Percentiles rank a stretch among this genome's conserved stretches.
Evolutionary conservation across 2,888 invertebrate species (phyloP).

Genomic region (Rhimphoctona megacephalus): DNA sequence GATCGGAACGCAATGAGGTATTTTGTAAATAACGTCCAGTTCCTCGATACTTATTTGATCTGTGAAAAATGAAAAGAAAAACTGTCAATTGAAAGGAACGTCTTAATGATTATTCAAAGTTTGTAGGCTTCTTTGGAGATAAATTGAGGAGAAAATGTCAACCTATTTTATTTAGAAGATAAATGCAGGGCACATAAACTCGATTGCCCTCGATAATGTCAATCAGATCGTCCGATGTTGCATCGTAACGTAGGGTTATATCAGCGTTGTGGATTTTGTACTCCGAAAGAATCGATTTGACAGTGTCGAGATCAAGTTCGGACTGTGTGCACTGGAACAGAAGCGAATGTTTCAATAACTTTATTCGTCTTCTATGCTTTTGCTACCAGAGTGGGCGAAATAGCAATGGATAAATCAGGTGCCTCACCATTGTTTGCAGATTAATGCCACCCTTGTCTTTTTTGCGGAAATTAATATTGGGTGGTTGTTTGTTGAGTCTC

Average conservation of each 20-base stretch:
- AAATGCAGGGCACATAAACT: slow-evolving; percentile 99
- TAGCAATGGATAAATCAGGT: neutral
- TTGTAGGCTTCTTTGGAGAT: neutral
- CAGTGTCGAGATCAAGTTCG: slow-evolving; percentile 97
- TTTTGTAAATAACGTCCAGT: slow-evolving; percentile 98
- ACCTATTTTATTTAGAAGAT: slow-evolving; percentile 99
- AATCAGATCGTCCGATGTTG: slow-evolving; percentile 98
- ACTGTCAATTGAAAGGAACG: neutral
- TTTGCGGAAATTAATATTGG: slow-evolving; percentile 97
- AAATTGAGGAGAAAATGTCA: slow-evolving; percentile 40
- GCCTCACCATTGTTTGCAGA: slow-evolving; percentile 93
- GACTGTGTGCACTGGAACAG: slow-evolving; percentile 91
- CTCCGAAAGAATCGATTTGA: slow-evolving; percentile 97
- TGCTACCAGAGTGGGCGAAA: neutral
- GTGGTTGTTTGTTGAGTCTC: slow-evolving; percentile 97
- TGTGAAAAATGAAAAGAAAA: slow-evolving; percentile 80
- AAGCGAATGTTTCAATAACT: slow-evolving; percentile 1
- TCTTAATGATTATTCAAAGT: neutral
- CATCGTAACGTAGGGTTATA: slow-evolving; percentile 96
- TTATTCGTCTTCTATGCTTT: neutral
- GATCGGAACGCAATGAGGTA: slow-evolving; percentile 99
- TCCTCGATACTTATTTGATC: slow-evolving; percentile 98
- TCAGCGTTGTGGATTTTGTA: slow-evolving; percentile 99
- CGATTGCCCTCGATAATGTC: slow-evolving; percentile 99
- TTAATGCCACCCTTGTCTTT: slow-evolving; percentile 99